Percentiles rank a stretch among this genome's conserved stretches.
These are phyloP conservation scores for Drosophila obscura DNA, from an alignment of 1,140 invertebrate genomes.

Conservation along the genomic window DNA sequence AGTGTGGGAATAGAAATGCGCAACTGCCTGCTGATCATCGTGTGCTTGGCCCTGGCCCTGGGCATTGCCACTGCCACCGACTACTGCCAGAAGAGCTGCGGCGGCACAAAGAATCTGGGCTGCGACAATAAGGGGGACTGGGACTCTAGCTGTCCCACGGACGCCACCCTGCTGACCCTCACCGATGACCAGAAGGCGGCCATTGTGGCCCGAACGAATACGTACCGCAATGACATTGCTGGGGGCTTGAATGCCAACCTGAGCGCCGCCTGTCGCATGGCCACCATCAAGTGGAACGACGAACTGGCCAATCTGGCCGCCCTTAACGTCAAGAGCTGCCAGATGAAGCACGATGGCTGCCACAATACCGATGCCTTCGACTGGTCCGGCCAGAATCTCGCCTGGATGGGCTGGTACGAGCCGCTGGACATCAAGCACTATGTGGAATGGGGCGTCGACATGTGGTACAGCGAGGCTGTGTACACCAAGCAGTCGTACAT, in stretches of 20 bases:
- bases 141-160: constrained; percentile 51
- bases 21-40: constrained; percentile 25
- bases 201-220: constrained; percentile 53
- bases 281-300: constrained; percentile 74
- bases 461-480: constrained; percentile 62
- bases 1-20: constrained; percentile 41
- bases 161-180: constrained; percentile 40
- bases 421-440: constrained; percentile 38
- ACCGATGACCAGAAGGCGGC: constrained; percentile 31
- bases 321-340: constrained; percentile 67
- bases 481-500: constrained; percentile 54
- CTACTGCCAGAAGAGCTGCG: constrained; percentile 60
- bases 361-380: constrained; percentile 67
- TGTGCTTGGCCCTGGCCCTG: constrained; percentile 26
- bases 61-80: constrained; percentile 42
- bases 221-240: constrained; percentile 65
- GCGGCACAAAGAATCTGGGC: constrained; percentile 50
- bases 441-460: constrained; percentile 34
- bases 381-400: constrained; percentile 76
- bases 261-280: constrained; percentile 69
- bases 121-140: constrained; percentile 63
- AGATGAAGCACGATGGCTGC: constrained; percentile 69
- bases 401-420: constrained; percentile 56
- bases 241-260: constrained; percentile 50
- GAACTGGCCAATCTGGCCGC: constrained; percentile 68